Base-by-base conservation (phyloP, 2,113 vertebrate genomes). In the Rynchops niger region DNA sequence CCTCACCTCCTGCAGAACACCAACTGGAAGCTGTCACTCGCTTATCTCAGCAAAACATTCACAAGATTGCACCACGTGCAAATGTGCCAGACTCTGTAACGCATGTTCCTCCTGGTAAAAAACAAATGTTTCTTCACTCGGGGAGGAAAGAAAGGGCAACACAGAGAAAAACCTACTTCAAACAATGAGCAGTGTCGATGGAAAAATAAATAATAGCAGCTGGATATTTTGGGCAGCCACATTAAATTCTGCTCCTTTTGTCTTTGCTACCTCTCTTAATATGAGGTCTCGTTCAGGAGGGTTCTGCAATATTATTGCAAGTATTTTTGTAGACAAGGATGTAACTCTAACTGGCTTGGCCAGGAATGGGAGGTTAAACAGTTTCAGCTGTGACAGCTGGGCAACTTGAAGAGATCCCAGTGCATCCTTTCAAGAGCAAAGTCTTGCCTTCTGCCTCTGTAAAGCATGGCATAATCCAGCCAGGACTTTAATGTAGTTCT, bases 11-110 rank as follows among this genome's bases (percentile, higher is more conserved):
- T 73, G 49, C 45, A 18, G 81, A 85, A 63, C 58, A 63, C 40
- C 59, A 85, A 53, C 30, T 63, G 69, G 82, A 96, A 95, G 88
- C 92, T 93, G 85, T 92, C 93, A 84, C 53, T 84, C 91, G 94
- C 66, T 96, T 97, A 97, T 96, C 96, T 93, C 71, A 94, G 70
- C 10, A 90, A 86, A 96, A 96, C 90, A 95, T 73, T 90, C 78
- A 77, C 25, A 86, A 70, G 58, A 56, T 50, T 90, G 42, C 49
- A 88, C 58, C 62, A 86, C 78, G 82, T 25, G 43, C 25, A 79
- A 87, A 93, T 5, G 11, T 91, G 84, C 42, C 84, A 65, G 70
- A 87, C 85, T 93, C 86, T 72, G 81, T 80, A 91, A 87, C 0
- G 12, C 49, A 29, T 40, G 89, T 76, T 96, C 66, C 36, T 94